These are phyloP conservation scores for Brevimyrus niger DNA, from an alignment of 2,113 vertebrate species.

Conservation along the genomic window DNA sequence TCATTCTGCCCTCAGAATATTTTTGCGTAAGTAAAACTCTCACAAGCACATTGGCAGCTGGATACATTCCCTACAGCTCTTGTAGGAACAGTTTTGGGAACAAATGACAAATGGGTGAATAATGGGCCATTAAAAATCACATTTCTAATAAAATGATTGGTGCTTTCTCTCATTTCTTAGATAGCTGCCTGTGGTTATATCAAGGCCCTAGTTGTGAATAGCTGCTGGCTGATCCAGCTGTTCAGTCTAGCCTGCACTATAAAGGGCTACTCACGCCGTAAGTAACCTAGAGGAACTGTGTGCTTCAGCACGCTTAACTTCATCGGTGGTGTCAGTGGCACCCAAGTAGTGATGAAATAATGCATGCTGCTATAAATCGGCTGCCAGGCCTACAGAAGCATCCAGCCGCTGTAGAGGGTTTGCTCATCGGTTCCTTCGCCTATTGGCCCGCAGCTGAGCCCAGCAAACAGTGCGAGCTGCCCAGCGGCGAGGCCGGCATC, in stretches of 20 bases:
- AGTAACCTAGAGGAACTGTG: constrained; percentile 31
- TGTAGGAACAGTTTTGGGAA: not conserved
- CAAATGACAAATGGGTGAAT: not conserved
- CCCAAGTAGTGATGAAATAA: not conserved
- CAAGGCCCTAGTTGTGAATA: constrained; percentile 67
- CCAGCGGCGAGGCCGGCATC: constrained; percentile 87
- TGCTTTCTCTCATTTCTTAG: constrained; percentile 55
- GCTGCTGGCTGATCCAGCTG: constrained; percentile 90
- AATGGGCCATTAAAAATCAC: not conserved
- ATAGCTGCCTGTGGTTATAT: constrained; percentile 96
- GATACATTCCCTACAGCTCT: not conserved
- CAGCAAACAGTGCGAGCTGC: constrained; percentile 72
- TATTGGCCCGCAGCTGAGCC: constrained; percentile 50
- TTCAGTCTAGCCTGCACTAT: constrained; percentile 94
- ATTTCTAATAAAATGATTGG: not conserved
- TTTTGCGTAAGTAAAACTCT: too few relatives aligned
- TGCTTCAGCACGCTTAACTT: not conserved
- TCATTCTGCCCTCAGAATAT: too few relatives aligned
- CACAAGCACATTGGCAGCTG: not conserved
- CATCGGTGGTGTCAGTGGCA: not conserved
- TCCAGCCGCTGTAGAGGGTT: not conserved
- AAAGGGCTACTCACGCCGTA: constrained; percentile 77
- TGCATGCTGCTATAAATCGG: not conserved
- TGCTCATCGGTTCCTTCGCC: too few relatives aligned
- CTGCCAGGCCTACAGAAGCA: not conserved